A percentile compares a stretch with the other conserved stretches of the same genome.
phyloP scores from a whole-genome alignment of 2,888 invertebrate species.

The Drosophila mimica region DNA sequence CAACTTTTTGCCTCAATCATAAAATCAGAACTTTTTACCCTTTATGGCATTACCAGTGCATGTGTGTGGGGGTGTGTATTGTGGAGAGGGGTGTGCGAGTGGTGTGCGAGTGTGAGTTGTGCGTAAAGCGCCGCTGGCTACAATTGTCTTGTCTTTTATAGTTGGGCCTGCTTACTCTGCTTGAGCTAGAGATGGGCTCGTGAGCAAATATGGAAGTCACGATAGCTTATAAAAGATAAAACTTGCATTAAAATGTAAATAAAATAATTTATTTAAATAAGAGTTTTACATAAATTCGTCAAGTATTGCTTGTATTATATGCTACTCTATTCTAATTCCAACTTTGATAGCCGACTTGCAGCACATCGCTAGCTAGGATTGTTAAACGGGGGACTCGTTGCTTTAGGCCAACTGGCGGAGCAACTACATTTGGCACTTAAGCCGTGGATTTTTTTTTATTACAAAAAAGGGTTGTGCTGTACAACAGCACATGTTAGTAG shows the following conservation, averaged over 20 bases:
- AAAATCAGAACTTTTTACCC: conserved; percentile 80
- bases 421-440: conserved; percentile 71
- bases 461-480: conserved; percentile 69
- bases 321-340: background rate
- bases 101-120: background rate
- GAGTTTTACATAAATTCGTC: conserved; percentile 17
- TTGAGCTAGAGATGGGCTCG: conserved; percentile 41
- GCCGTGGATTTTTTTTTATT: conserved; percentile 58
- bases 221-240: too few species aligned
- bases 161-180: conserved; percentile 52
- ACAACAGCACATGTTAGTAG: conserved; percentile 16
- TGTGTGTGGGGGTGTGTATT: conserved; percentile 25
- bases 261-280: conserved; percentile 4
- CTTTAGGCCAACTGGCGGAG: conserved; percentile 45
- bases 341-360: background rate
- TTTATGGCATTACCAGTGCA: conserved; percentile 74
- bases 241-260: too few species aligned
- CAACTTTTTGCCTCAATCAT: conserved; percentile 73
- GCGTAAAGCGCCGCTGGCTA: conserved; percentile 61
- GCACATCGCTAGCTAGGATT: conserved; percentile 49
- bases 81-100: conserved; percentile 5
- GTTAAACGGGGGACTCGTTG: conserved; percentile 36
- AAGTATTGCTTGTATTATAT: background rate
- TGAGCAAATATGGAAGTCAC: conserved; percentile 23
- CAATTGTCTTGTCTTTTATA: conserved; percentile 77